Conservation (phyloP, 1,140 invertebrate genomes). For the Aphidius gifuensis region DNA sequence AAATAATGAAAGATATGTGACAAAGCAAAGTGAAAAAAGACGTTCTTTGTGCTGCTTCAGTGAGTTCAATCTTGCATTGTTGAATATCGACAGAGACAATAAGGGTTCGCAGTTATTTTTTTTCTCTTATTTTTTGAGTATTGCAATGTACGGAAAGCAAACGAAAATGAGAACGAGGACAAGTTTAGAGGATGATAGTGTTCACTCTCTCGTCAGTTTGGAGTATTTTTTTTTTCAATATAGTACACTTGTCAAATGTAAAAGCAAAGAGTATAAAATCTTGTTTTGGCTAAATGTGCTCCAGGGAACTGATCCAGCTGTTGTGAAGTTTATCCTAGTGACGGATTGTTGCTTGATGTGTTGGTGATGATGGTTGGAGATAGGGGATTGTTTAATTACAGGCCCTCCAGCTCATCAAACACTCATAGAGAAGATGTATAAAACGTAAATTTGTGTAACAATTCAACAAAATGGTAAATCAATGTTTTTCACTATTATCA, state of each 20-base stretch:
- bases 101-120: slow-evolving; percentile 39
- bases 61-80: slow-evolving; percentile 54
- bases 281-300: slow-evolving; percentile 53
- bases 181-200: slow-evolving; percentile 12
- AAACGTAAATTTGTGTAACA: too few relatives aligned
- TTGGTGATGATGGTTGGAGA: too few relatives aligned
- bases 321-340: slow-evolving; percentile 36
- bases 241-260: too few relatives aligned
- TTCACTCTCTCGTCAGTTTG: slow-evolving; percentile 17
- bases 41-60: slow-evolving; percentile 41
- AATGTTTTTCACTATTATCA: too few relatives aligned
- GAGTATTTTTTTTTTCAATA: slow-evolving; percentile 44
- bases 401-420: too few relatives aligned
- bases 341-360: slow-evolving; percentile 2
- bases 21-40: slow-evolving; percentile 9
- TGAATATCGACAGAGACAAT: slow-evolving; percentile 32
- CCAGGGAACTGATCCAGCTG: slow-evolving; percentile 56
- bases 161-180: slow-evolving; percentile 17
- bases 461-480: too few relatives aligned
- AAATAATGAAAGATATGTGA: slow-evolving; percentile 14
- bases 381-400: too few relatives aligned
- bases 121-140: slow-evolving; percentile 36
- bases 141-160: slow-evolving; percentile 16
- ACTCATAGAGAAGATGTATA: too few relatives aligned
- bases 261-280: slow-evolving; percentile 44